Evolutionary conservation across 2,797 vertebrate species (phyloP).

Genomic region (Schizopygopsis malacanthus): DNA sequence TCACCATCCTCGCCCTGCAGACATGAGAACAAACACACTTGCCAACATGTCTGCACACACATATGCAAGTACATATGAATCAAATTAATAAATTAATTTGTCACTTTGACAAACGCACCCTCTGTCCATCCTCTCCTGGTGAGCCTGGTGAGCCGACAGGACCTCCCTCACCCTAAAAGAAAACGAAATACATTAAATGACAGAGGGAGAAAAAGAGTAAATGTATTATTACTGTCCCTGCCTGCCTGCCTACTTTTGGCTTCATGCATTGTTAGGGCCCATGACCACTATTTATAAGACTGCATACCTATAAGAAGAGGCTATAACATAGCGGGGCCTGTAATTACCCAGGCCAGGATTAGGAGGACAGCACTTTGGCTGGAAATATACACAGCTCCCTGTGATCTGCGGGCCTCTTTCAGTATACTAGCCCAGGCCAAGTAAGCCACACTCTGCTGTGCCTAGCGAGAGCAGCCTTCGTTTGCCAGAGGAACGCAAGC

Average conservation of each 20-base stretch:
- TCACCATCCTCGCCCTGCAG: slow-evolving; percentile 95
- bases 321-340: slow-evolving; percentile 66
- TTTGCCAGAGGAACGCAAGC: slow-evolving; percentile 25
- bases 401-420: slow-evolving; percentile 67
- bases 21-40: slow-evolving; percentile 17
- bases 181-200: slow-evolving; percentile 43
- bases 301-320: slow-evolving; percentile 61
- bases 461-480: background rate
- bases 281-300: slow-evolving; percentile 68
- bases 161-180: slow-evolving; percentile 87
- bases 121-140: slow-evolving; percentile 93
- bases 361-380: slow-evolving; percentile 61
- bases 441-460: slow-evolving; percentile 42
- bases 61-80: slow-evolving; percentile 9
- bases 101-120: slow-evolving; percentile 80
- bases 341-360: slow-evolving; percentile 78
- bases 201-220: slow-evolving; percentile 43
- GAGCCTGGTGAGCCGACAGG: slow-evolving; percentile 89
- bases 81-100: background rate
- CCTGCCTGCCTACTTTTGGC: slow-evolving; percentile 67
- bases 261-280: slow-evolving; percentile 59
- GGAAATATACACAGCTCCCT: slow-evolving; percentile 70
- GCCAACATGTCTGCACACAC: slow-evolving; percentile 4
- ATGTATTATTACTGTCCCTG: slow-evolving; percentile 61
- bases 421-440: slow-evolving; percentile 18